Evolutionary conservation across 2,888 invertebrate genomes (phyloP).

Genomic region (Penaeus monodon): DNA sequence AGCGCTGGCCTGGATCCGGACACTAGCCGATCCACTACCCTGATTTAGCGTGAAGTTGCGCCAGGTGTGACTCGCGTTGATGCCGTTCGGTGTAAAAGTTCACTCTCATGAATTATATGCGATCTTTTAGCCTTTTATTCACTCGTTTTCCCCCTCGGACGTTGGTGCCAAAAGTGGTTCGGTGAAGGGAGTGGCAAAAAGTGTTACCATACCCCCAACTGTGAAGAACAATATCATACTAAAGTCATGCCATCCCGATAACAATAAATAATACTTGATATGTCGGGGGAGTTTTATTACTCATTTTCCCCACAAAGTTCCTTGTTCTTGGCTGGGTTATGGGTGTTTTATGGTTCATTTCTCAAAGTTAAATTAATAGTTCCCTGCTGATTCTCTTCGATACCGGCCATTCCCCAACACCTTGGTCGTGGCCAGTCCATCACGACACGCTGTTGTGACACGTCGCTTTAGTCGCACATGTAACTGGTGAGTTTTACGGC

Average conservation of each 20-base stretch:
- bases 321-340: constrained; percentile 19
- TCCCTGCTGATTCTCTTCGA: constrained; percentile 26
- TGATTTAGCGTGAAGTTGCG: constrained; percentile 4
- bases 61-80: neutral
- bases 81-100: neutral
- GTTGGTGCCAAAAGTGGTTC: constrained; percentile 23
- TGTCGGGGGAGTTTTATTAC: constrained; percentile 15
- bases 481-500: constrained; percentile 25
- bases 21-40: too few species aligned
- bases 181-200: constrained; percentile 3
- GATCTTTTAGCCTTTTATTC: too few species aligned
- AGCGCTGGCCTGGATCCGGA: constrained; percentile 8
- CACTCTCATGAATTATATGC: neutral
- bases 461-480: constrained; percentile 22
- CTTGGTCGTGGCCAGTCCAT: constrained; percentile 15
- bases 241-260: constrained; percentile 2
- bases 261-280: constrained; percentile 20
- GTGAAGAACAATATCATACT: constrained; percentile 22
- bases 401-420: constrained; percentile 27
- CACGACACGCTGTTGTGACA: constrained; percentile 29
- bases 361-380: constrained; percentile 37
- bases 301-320: constrained; percentile 21
- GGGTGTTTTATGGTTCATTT: constrained; percentile 25
- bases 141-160: neutral
- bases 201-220: constrained; percentile 1